Base-by-base conservation (phyloP, 2,113 vertebrate species). In the Centropus bengalensis region DNA sequence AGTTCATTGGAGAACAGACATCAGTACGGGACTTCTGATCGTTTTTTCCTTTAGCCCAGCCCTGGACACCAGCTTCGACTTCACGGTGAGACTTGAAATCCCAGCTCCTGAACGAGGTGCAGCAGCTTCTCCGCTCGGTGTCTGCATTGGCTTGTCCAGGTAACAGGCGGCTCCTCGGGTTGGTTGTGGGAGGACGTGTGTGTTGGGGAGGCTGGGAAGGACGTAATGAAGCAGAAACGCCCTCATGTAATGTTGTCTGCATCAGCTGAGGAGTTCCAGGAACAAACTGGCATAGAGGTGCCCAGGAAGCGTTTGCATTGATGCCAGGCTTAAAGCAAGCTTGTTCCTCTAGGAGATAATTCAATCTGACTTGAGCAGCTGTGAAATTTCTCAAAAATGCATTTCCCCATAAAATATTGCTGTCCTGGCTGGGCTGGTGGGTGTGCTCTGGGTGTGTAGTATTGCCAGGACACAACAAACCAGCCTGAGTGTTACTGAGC, bases 231-330 rank as follows among this genome's bases (percentile, higher is more conserved):
- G 17, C 32, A 5, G 17, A 42, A 4, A 3, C 4, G 6, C 24
- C 24, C 13, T 30, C 0, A 1, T 0, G 9, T 6, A 8, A 9
- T 0, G 9, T 24, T 4, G 2, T 22, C 28, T 18, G 36, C 4
- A 1, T 0, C 28, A 12, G 33, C 45, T 38, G 70, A 49, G 80
- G 38, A 52, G 8, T 19, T 40, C 23, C 7, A 30, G 42, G 54
- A 51, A 12, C 18, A 14, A 52, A 33, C 7, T 10, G 86, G 66
- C 59, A 22, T 40, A 44, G 36, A 23, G 40, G 18, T 12, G 30
- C 21, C 16, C 40, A 4, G 60, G 56, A n/a, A 27, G 18, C 6
- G 1, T 14, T 27, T 44, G 47, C 45, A 4, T 33, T 11, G 44
- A 3, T 56, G 36, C 70, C 47, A 45, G 36, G 32, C 38, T 8